Evolutionary conservation across 2,888 invertebrate species (phyloP), one percentile per base, ranked within the genome.

Genomic region (Polydrusus cervinus): DNA sequence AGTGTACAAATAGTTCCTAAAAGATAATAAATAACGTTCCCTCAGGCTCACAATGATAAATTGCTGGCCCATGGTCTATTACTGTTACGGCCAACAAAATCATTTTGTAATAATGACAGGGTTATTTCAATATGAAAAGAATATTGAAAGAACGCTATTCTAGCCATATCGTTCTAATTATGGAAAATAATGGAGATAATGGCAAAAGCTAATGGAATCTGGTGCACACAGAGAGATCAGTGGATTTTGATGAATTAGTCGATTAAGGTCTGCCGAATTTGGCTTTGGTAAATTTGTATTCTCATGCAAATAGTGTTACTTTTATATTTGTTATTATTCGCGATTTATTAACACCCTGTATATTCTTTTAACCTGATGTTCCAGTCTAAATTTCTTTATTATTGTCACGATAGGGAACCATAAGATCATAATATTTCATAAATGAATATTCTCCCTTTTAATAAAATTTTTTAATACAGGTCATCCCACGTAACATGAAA

Each of bases 51-150:
- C 55, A 38, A 71, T 75, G 75, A 75, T 75, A 62, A 71, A 75
- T 75, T 65, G 45, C 66, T 47, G 66, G 66, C 64, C 70, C 55
- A 57, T 60, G 67, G 68, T 75, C 71, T 75, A 75, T 71, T 75
- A 72, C 71, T 67, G 75, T 64, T 67, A 47, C 61, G 71, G 75
- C 67, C 75, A 75, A 67, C 75, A 60, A 71, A 69, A 69, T 67
- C 72, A 76, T 69, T 74, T 69, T 57, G 66, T 71, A 78, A 78
- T 82, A 81, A 80, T 79, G 80, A 80, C 79, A 71, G 78, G 78
- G 75, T 75, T 77, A 85, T 85, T 85, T 83, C 81, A 84, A 85
- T 85, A 85, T 85, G 83, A 85, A 85, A 85, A 85, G 85, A 84
- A 83, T 76, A 78, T 67, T 65, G 68, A 34, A 75, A 71, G 75